Percentiles rank a stretch among this genome's conserved stretches.
These are phyloP conservation scores for Ictidomys tridecemlineatus DNA, from an alignment of 2,113 vertebrate genomes.

Conservation along the genomic window DNA sequence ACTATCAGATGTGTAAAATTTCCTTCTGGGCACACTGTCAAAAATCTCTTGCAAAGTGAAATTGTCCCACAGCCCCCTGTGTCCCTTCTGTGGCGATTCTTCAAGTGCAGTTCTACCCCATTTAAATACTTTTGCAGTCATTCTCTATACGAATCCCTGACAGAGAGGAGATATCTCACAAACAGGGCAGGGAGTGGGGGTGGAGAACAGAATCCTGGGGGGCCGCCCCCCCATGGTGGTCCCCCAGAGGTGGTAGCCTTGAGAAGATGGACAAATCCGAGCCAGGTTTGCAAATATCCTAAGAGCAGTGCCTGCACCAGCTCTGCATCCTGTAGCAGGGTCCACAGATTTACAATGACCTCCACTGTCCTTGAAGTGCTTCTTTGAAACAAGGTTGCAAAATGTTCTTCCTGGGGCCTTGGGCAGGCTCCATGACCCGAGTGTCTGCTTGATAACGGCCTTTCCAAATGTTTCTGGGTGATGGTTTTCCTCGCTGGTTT, in stretches of 20 bases:
- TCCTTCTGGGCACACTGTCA: conserved; percentile 15
- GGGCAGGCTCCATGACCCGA: not conserved
- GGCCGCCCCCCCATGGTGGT: not conserved
- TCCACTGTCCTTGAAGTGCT: conserved; percentile 74
- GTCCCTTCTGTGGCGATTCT: not conserved
- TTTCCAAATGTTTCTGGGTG: conserved; percentile 20
- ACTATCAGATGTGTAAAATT: not conserved
- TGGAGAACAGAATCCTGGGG: not conserved
- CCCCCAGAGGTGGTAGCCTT: accelerated
- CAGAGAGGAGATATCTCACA: not conserved
- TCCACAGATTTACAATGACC: conserved; percentile 68
- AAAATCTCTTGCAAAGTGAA: conserved; percentile 42
- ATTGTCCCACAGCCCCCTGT: not conserved
- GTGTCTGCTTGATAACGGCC: conserved; percentile 28
- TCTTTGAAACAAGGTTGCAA: conserved; percentile 56
- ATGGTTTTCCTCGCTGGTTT: conserved; percentile 27
- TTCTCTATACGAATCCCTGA: not conserved
- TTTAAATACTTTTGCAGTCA: not conserved
- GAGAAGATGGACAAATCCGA: conserved; percentile 52
- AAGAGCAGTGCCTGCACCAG: not conserved
- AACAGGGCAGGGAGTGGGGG: no score
- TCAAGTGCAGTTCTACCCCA: not conserved
- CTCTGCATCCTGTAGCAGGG: not conserved
- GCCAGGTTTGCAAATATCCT: conserved; percentile 33
- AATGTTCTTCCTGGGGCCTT: not conserved